phyloP scores from a whole-genome alignment of 2,113 vertebrate species.

The Laticauda laticaudata region DNA sequence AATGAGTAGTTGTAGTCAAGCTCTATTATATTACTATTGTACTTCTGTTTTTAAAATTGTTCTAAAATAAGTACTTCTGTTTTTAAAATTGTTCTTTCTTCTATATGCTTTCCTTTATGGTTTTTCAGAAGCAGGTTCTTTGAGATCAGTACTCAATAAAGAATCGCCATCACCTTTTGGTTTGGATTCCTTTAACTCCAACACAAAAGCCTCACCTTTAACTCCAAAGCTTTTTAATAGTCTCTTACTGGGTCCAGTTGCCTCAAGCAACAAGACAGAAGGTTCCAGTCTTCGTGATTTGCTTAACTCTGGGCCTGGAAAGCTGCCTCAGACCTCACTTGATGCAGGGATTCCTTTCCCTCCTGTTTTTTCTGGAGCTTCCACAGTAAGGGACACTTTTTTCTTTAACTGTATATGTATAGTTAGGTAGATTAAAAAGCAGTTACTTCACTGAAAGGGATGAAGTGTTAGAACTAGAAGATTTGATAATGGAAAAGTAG shows the following conservation, averaged over 20 bases:
- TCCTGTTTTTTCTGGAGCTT: slow-evolving; percentile 88
- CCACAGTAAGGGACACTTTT: slow-evolving; percentile 74
- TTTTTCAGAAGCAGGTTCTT: slow-evolving; percentile 83
- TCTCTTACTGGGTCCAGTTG: slow-evolving; percentile 86
- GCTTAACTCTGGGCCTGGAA: slow-evolving; percentile 93
- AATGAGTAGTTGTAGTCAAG: neutral
- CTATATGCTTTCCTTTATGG: slow-evolving; percentile 26
- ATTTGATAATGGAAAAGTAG: neutral
- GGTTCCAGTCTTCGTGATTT: slow-evolving; percentile 95
- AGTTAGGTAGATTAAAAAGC: neutral
- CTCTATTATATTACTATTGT: neutral
- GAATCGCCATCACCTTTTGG: slow-evolving; percentile 89
- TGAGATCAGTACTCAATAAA: slow-evolving; percentile 90
- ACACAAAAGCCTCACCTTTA: slow-evolving; percentile 84
- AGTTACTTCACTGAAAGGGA: neutral
- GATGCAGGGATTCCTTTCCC: slow-evolving; percentile 92
- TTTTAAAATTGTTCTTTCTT: neutral
- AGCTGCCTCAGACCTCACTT: slow-evolving; percentile 85
- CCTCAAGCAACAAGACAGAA: slow-evolving; percentile 90
- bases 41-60: neutral
- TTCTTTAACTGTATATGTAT: neutral
- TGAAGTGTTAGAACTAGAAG: neutral
- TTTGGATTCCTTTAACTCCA: slow-evolving; percentile 89
- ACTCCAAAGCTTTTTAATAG: slow-evolving; percentile 96
- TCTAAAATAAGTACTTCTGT: neutral